Evolutionary conservation across 2,888 invertebrate species (phyloP).

Genomic region (Dexiosoma caninum): DNA sequence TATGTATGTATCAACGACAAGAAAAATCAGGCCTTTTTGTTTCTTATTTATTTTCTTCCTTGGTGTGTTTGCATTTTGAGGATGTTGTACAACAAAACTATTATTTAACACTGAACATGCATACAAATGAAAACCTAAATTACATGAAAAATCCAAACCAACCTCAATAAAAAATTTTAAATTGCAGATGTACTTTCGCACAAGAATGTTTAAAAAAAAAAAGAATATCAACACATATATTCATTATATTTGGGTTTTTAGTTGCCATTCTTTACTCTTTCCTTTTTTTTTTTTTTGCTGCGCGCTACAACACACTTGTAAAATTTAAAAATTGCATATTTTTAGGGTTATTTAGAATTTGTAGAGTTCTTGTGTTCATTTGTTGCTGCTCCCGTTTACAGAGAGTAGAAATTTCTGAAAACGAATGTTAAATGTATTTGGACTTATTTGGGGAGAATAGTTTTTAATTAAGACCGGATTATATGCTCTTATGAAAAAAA

Average conservation of each 20-base stretch:
- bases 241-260: slow-evolving; percentile 9
- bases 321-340: slow-evolving; percentile 31
- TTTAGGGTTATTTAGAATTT: slow-evolving; percentile 47
- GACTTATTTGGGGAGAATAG: neutral
- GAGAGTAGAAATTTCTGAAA: slow-evolving; percentile 23
- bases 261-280: too few species aligned
- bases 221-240: slow-evolving; percentile 3
- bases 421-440: slow-evolving; percentile 21
- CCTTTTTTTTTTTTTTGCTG: neutral
- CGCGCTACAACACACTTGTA: slow-evolving; percentile 3
- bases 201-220: slow-evolving; percentile 26
- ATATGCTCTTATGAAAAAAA: neutral
- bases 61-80: neutral
- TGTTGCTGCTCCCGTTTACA: neutral
- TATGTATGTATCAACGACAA: slow-evolving; percentile 15
- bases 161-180: slow-evolving; percentile 58
- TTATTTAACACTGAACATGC: slow-evolving; percentile 48
- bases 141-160: slow-evolving; percentile 52
- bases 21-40: slow-evolving; percentile 51
- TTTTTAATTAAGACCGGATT: slow-evolving; percentile 39
- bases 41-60: neutral
- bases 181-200: slow-evolving; percentile 47
- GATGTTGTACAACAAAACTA: slow-evolving; percentile 25
- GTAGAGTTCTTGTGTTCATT: neutral
- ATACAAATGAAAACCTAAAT: slow-evolving; percentile 56